Evolutionary conservation across 2,888 invertebrate genomes (phyloP), one percentile per base, ranked within the genome.

Genomic region (Tortricodes alternella): DNA sequence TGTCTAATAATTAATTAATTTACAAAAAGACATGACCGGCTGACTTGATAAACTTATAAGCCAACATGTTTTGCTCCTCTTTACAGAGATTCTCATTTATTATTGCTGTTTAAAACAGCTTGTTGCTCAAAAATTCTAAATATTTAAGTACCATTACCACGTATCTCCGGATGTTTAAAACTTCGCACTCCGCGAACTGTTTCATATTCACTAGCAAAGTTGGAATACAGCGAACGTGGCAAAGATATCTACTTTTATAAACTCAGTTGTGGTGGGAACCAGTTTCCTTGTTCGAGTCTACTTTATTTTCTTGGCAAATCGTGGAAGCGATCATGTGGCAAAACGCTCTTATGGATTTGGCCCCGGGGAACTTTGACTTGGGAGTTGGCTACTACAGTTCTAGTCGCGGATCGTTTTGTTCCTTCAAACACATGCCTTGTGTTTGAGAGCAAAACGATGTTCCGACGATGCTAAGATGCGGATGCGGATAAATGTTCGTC

Each of bases 241-340:
- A 65, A 64, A 68, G 73, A 77, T 76, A 75, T 71, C 67, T 69
- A 76, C 70, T 80, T 80, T 82, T 84, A 85, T 78, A 78, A 80
- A 82, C 76, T 78, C 70, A 65, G 75, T 78, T 77, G 83, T 71
- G 79, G 83, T 79, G 64, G 70, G 65, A 77, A 80, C 73, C 77
- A 81, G 82, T 84, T 83, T 78, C 67, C 73, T 71, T 79, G 80
- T 80, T 81, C 73, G 70, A 71, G 71, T 71, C 71, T 74, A 81
- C 83, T 85, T 80, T 85, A 87, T 87, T 86, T 86, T 86, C 86
- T 87, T 87, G 86, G 83, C 83, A 85, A 85, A 88, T 86, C 85
- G 85, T 83, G 78, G 79, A 87, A 85, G 83, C 86, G 87, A 88
- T 89, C 89, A 88, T 86, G 89, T 89, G 87, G 88, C 85, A 87